Conservation (phyloP, 2,888 invertebrate genomes). For the Xestia sexstrigata region DNA sequence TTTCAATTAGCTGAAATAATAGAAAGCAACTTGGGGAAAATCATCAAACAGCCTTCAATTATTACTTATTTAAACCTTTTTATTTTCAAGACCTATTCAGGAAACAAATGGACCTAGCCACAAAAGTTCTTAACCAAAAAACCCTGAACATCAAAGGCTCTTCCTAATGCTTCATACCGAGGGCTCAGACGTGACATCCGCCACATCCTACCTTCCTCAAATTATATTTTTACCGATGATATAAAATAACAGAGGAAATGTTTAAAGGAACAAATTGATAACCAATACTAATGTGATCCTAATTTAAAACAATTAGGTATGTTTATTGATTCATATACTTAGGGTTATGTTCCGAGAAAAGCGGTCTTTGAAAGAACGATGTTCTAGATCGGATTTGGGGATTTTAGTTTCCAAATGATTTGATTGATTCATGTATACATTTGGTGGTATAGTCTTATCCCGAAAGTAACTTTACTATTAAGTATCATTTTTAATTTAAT, state of each 20-base stretch:
- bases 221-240: constrained; percentile 56
- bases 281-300: constrained; percentile 51
- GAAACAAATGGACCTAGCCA: neutral
- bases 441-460: no score
- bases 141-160: constrained; percentile 6
- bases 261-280: constrained; percentile 62
- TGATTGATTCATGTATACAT: neutral
- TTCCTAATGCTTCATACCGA: constrained; percentile 67
- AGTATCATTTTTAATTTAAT: no score
- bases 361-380: constrained; percentile 13
- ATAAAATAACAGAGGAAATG: constrained; percentile 59
- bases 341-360: constrained; percentile 44
- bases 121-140: no score
- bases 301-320: constrained; percentile 59
- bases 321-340: constrained; percentile 50
- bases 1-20: no score
- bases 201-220: constrained; percentile 52
- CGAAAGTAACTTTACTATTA: no score
- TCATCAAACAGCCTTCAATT: no score
- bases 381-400: neutral
- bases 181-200: constrained; percentile 75
- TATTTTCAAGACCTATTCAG: neutral
- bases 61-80: no score
- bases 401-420: constrained; percentile 13
- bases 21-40: no score